These are phyloP conservation scores for Anguilla megastoma DNA, from an alignment of 2,797 vertebrate genomes.

Conservation along the genomic window DNA sequence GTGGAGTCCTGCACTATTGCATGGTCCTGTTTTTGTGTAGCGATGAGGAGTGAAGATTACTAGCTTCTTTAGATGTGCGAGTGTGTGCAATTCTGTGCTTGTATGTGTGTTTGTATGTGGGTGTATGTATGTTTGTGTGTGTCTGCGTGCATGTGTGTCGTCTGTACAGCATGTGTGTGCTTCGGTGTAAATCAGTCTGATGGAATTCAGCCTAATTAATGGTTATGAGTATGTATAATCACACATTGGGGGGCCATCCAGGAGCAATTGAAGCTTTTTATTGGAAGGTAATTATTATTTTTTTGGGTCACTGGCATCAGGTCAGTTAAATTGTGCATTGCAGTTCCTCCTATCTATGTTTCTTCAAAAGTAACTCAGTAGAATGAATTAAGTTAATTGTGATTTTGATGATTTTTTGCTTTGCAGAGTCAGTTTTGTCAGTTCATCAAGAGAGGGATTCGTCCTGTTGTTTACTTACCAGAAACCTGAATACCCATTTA, in stretches of 20 bases:
- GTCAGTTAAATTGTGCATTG: neutral
- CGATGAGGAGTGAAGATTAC: neutral
- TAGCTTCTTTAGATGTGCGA: neutral
- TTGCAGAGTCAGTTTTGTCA: neutral
- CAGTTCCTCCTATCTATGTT: neutral
- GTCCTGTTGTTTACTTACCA: neutral
- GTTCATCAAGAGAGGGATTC: neutral
- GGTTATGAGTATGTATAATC: neutral
- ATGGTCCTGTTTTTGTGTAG: neutral
- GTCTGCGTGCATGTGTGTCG: neutral
- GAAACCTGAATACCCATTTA: neutral
- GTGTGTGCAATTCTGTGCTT: no score
- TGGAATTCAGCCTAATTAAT: neutral
- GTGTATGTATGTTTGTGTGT: neutral
- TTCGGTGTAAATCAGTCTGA: neutral
- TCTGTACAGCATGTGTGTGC: neutral
- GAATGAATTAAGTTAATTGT: neutral
- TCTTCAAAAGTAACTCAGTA: neutral
- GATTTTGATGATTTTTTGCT: neutral
- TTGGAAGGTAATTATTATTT: slow-evolving; percentile 1
- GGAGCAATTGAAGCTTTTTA: neutral
- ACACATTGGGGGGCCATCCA: neutral
- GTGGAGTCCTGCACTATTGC: neutral
- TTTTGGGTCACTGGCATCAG: neutral
- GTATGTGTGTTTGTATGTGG: no score